phyloP scores from a whole-genome alignment of 2,113 vertebrate genomes.

The Azemiops feae region DNA sequence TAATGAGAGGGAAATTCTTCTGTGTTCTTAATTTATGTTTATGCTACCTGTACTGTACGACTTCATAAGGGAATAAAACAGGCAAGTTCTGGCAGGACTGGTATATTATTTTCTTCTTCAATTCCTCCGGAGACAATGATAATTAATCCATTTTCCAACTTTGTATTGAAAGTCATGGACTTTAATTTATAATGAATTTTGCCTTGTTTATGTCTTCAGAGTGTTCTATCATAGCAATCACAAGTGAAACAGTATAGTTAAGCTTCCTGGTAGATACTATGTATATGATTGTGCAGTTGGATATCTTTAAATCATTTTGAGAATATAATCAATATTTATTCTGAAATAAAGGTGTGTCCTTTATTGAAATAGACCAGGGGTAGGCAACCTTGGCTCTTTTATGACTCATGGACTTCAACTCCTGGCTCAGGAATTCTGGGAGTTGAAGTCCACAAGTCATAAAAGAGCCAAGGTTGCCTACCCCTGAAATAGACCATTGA shows the following conservation, averaged over 20 bases:
- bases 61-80: slow-evolving; percentile 1
- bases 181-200: background rate
- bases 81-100: background rate
- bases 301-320: background rate
- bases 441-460: no score
- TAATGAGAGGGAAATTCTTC: background rate
- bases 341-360: background rate
- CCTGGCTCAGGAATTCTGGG: no score
- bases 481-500: background rate
- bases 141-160: background rate
- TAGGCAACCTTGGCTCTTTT: no score
- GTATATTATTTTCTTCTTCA: background rate
- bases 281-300: background rate
- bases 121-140: background rate
- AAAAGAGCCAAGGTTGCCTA: no score
- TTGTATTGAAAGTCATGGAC: background rate
- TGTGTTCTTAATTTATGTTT: slow-evolving; percentile 3
- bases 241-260: background rate
- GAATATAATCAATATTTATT: background rate
- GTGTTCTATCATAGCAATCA: background rate
- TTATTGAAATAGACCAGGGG: no score
- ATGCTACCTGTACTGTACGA: background rate
- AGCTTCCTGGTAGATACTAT: background rate
- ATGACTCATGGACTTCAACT: no score
- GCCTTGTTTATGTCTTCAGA: background rate